Evolutionary conservation across 2,113 vertebrate species (phyloP).

Genomic region (Lepus timidus): DNA sequence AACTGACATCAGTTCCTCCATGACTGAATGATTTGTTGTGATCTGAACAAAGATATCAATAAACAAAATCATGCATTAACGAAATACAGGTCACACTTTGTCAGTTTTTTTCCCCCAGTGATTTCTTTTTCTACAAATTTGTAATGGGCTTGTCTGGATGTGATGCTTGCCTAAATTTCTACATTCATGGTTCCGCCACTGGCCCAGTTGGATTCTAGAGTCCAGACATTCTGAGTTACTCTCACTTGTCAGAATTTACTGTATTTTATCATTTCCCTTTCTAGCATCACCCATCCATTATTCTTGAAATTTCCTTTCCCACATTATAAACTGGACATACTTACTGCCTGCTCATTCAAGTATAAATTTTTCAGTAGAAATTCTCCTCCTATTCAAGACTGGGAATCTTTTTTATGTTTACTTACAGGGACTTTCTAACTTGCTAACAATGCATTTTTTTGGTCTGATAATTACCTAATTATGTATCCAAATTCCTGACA

Average conservation of each 20-base stretch:
- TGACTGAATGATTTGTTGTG: slow-evolving; percentile 83
- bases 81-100: too few relatives aligned
- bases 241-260: not conserved
- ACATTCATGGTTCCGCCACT: not conserved
- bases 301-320: not conserved
- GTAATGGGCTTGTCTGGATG: not conserved
- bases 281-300: not conserved
- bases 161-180: not conserved
- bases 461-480: not conserved
- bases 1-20: slow-evolving; percentile 83
- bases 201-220: too few relatives aligned
- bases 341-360: not conserved
- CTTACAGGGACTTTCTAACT: not conserved
- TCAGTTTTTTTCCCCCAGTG: too few relatives aligned
- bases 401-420: not conserved
- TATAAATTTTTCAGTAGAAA: not conserved
- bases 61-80: not conserved
- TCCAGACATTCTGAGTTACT: not conserved
- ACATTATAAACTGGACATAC: not conserved
- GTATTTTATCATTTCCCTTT: not conserved
- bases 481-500: not conserved
- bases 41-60: slow-evolving; percentile 64
- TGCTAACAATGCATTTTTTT: not conserved
- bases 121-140: not conserved
- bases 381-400: not conserved